These are phyloP conservation scores for Hoplodrina ambigua DNA, from an alignment of 2,888 invertebrate species.

Conservation along the genomic window DNA sequence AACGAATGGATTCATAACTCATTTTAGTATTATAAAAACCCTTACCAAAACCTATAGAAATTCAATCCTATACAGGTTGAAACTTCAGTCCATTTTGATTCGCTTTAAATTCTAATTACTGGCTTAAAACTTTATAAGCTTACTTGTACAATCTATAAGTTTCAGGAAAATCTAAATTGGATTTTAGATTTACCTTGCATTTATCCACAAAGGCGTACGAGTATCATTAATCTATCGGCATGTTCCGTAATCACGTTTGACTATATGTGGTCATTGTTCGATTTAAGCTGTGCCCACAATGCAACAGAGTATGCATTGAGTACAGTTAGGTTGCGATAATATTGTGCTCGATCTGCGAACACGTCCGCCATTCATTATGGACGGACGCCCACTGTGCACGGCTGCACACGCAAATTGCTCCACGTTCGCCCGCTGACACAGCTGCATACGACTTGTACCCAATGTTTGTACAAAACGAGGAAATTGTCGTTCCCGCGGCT, in stretches of 20 bases:
- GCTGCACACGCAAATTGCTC: slow-evolving; percentile 87
- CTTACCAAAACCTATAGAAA: neutral
- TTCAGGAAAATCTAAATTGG: slow-evolving; percentile 32
- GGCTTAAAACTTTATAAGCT: slow-evolving; percentile 2
- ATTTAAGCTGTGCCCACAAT: slow-evolving; percentile 71
- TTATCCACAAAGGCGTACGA: slow-evolving; percentile 36
- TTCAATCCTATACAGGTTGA: neutral
- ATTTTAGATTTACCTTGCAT: slow-evolving; percentile 33
- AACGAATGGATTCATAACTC: neutral
- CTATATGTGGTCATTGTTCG: slow-evolving; percentile 68
- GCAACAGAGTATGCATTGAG: slow-evolving; percentile 62
- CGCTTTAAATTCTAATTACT: neutral
- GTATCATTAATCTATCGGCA: slow-evolving; percentile 50
- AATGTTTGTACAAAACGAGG: slow-evolving; percentile 78
- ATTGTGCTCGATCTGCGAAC: slow-evolving; percentile 77
- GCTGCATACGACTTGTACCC: slow-evolving; percentile 72
- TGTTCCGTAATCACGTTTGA: slow-evolving; percentile 54
- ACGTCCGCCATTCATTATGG: slow-evolving; percentile 82
- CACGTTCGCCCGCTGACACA: slow-evolving; percentile 82
- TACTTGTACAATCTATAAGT: neutral
- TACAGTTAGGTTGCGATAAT: slow-evolving; percentile 70
- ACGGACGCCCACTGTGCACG: slow-evolving; percentile 85
- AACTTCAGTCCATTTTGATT: neutral
- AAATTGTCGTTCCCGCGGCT: slow-evolving; percentile 72
- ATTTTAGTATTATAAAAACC: too few relatives aligned